A percentile compares a stretch with the other conserved stretches of the same genome.
Evolutionary conservation across 2,797 vertebrate species (phyloP).

Genomic region (Lagocephalus sceleratus): DNA sequence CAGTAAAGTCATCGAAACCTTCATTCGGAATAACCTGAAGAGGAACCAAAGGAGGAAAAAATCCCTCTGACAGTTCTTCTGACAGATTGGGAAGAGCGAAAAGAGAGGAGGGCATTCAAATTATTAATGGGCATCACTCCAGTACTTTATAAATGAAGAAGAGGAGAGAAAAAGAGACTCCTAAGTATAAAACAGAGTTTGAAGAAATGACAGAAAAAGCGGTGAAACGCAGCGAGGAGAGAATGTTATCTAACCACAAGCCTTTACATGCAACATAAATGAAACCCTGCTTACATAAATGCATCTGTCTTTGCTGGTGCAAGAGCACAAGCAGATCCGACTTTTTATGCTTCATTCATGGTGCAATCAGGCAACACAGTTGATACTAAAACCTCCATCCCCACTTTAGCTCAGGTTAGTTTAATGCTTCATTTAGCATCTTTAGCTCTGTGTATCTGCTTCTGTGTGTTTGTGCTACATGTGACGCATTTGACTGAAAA

Average conservation of each 20-base stretch:
- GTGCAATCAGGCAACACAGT: too few species aligned
- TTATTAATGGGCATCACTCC: slow-evolving; percentile 54
- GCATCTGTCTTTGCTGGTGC: too few species aligned
- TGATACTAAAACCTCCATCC: too few species aligned
- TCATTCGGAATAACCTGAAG: slow-evolving; percentile 47
- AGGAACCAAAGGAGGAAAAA: slow-evolving; percentile 31
- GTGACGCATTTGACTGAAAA: too few species aligned
- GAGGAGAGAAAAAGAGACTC: slow-evolving; percentile 20
- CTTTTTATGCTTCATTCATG: too few species aligned
- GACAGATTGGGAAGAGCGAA: slow-evolving; percentile 46
- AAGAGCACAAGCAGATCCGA: too few species aligned
- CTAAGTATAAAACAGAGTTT: slow-evolving; percentile 19
- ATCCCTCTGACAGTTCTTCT: slow-evolving; percentile 31
- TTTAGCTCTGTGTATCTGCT: too few species aligned
- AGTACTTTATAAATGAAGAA: slow-evolving; percentile 45
- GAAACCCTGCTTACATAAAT: too few species aligned
- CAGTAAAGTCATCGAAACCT: slow-evolving; percentile 43
- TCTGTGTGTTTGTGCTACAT: too few species aligned
- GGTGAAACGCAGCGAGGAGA: slow-evolving; percentile 21
- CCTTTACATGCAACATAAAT: too few species aligned
- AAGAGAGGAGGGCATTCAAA: slow-evolving; percentile 21
- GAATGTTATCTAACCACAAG: not conserved
- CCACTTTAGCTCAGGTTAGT: too few species aligned
- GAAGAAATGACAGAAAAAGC: slow-evolving; percentile 42
- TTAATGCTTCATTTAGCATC: too few species aligned